phyloP scores from a whole-genome alignment of 2,797 vertebrate species.

The Trichosurus vulpecula region DNA sequence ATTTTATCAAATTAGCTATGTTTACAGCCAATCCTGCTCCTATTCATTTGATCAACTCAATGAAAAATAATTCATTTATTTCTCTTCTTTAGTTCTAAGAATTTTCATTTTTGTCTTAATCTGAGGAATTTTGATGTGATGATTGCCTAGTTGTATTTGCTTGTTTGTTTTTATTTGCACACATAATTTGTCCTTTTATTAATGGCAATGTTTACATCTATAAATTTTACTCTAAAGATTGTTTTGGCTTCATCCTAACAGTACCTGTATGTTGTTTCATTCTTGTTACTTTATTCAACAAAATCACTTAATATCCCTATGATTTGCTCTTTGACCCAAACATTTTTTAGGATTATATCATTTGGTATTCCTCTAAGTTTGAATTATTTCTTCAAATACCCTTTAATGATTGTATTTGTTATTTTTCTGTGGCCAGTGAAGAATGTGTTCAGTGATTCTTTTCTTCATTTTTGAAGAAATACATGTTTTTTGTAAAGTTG shows the following conservation, averaged over 20 bases:
- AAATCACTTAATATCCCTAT: background rate
- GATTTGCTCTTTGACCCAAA: background rate
- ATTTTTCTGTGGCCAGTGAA: no score
- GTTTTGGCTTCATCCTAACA: no score
- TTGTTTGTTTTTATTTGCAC: no score
- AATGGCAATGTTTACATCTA: no score
- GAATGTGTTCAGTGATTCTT: background rate
- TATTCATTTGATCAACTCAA: background rate
- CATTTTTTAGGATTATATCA: background rate
- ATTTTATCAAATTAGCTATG: background rate
- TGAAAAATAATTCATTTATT: background rate
- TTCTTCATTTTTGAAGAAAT: background rate
- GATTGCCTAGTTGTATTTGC: no score
- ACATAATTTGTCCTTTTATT: no score
- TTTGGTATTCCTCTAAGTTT: background rate
- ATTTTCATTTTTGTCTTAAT: background rate
- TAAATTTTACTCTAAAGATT: no score
- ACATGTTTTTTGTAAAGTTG: background rate
- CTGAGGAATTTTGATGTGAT: background rate
- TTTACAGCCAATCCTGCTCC: background rate
- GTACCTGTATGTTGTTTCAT: background rate
- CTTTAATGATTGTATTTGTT: no score
- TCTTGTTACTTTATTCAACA: background rate
- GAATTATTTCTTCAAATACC: background rate
- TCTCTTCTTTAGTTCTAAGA: background rate